Base-by-base conservation (phyloP, 1,140 invertebrate genomes). In the Drosophila erecta region DNA sequence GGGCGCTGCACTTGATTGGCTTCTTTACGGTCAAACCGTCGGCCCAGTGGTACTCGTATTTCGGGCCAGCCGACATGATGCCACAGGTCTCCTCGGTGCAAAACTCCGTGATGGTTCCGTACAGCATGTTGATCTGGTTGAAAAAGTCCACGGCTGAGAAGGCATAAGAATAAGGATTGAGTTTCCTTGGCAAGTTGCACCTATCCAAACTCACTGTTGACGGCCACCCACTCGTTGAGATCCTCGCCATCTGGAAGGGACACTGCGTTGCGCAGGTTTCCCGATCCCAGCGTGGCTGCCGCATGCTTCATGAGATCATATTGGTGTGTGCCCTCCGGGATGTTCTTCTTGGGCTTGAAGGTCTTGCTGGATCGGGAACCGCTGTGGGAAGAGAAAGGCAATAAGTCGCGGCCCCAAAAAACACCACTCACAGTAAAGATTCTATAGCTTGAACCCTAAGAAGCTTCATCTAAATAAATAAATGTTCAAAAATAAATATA, bases 21-120 rank as follows among this genome's bases (percentile, higher is more conserved):
- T 99, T 99, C 92, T 99, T 99, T 1, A 99, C 98, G 3, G 98
- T 98, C 83, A 98, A 96, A 12, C 98, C 98, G 94, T 99, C 99
- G 4, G 98, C 98, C 99, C 99, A 99, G 93, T 99, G 99, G 93
- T 99, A 99, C 93, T 99, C 99, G 92, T 99, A 99, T 93, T 99
- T 99, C 56, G 98, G 98, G 35, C 98, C 98, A 33, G 96, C 97
- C 24, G 96, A 97, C 99, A 99, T 99, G 60, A 99, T 98, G 14
- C 98, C 96, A 94, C 99, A 99, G 73, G 96, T 98, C 77, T 99
- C 97, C 93, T 99, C 98, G 1, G 98, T 99, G 93, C 99, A 99
- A 93, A 99, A 99, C 92, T 99, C 99, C 27, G 98, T 99, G 85
- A 99, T 99, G 11, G 98, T 99, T 5, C 99, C 99, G 92, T 99